phyloP scores from a whole-genome alignment of 2,888 invertebrate species.

The Noctua janthina region DNA sequence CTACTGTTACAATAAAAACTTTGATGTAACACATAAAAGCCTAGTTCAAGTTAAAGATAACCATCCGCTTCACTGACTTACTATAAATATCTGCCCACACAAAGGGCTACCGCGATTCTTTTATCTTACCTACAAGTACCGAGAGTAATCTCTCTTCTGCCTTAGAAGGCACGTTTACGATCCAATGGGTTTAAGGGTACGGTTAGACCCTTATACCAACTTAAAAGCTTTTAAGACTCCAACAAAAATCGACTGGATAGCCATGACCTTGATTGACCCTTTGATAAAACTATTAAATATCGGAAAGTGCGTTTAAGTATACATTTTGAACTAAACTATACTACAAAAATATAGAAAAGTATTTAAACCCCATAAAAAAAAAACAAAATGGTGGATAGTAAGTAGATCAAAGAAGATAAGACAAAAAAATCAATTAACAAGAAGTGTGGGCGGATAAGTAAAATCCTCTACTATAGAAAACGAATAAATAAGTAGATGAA shows the following conservation, averaged over 20 bases:
- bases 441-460: neutral
- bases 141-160: conserved; percentile 49
- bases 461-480: neutral
- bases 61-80: conserved; percentile 19
- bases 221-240: conserved; percentile 41
- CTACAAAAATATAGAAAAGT: neutral
- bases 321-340: neutral
- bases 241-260: conserved; percentile 20
- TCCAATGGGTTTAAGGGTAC: conserved; percentile 42
- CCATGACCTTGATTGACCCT: conserved; percentile 5
- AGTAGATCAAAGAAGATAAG: neutral
- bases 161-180: conserved; percentile 56
- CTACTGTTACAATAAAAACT: neutral
- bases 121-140: conserved; percentile 46
- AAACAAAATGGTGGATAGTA: neutral
- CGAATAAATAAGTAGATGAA: neutral
- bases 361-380: neutral
- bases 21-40: conserved; percentile 3
- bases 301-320: neutral
- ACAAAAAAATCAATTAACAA: neutral
- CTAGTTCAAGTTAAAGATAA: conserved; percentile 21
- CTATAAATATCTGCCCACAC: conserved; percentile 36
- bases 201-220: conserved; percentile 21
- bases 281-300: neutral
- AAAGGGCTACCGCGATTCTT: conserved; percentile 35